Conservation (phyloP, 2,888 invertebrate genomes). For the Rapana venosa region DNA sequence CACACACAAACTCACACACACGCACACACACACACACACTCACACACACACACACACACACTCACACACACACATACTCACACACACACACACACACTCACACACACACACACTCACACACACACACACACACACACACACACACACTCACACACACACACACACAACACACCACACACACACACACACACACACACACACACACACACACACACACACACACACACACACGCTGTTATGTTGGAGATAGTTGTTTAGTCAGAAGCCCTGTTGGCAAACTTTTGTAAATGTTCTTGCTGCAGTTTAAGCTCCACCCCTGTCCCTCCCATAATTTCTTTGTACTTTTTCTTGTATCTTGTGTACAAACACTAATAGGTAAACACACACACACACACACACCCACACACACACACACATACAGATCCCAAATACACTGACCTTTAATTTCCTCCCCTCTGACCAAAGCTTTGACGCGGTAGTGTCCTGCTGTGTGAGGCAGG, state of each 20-base stretch:
- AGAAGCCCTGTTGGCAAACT: too few relatives aligned
- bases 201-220: neutral
- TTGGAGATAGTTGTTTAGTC: too few relatives aligned
- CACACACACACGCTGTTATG: neutral
- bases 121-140: neutral
- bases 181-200: neutral
- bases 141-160: neutral
- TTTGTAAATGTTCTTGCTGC: too few relatives aligned
- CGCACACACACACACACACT: too few relatives aligned
- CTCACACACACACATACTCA: too few relatives aligned
- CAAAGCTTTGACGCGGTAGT: constrained; percentile 52
- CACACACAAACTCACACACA: too few relatives aligned
- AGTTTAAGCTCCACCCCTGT: too few relatives aligned
- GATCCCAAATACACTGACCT: constrained; percentile 45
- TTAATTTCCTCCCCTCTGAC: constrained; percentile 55
- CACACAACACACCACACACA: neutral
- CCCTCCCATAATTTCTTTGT: too few relatives aligned
- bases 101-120: neutral
- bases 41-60: too few relatives aligned
- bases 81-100: neutral
- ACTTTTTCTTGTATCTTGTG: too few relatives aligned
- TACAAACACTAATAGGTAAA: neutral
- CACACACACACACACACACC: constrained; percentile 1
- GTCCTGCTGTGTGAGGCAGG: constrained; percentile 53
- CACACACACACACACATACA: neutral